Base-by-base conservation (phyloP, 2,113 vertebrate genomes). In the Ceyx margarethae region DNA sequence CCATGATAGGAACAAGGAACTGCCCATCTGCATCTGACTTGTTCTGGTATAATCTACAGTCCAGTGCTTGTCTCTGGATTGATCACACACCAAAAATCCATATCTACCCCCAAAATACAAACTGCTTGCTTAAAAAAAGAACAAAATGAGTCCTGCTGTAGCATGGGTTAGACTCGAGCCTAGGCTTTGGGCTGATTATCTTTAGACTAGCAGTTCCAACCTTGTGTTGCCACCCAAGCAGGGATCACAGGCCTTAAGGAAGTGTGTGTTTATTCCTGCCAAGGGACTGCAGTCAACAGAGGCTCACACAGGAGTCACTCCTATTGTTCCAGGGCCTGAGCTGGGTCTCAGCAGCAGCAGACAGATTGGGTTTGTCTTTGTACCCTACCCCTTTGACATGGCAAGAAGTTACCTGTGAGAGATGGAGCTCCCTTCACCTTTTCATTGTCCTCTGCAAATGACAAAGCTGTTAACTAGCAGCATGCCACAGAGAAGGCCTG, bases 361-460 rank as follows among this genome's bases (percentile, higher is more conserved):
- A 68, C 40, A 29, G 58, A 40, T 16, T 65, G 25, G 48, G 73
- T 82, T 82, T 42, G 54, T 79, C 43, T 85, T n/a, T 51, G 25
- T 68, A 37, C n/a, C 40, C 53, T 71, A 12, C 10, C 60, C 10
- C 7, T 1, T 6, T 53, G 85, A 81, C 58, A 65, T 0, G 0
- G 50, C 14, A 76, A 90, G 51, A 87, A 90, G 76, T 68, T 33
- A 48, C 4, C 43, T 61, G 28, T 28, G 54, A 56, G 46, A 54
- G 54, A 65, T 15, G 13, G 66, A 76, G 9, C 37, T 37, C 37
- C 37, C 37, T 54, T 75, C 23, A 69, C 23, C 29, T 37, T 86
- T 86, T 42, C 28, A 7, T 33, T 17, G n/a, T 15, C n/a, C 29
- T 6, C 28, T 80, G 23, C 43, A 73, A 77, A 50, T 40, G 35